These are phyloP conservation scores for Xyrauchen texanus DNA, from an alignment of 2,113 vertebrate genomes.

Conservation along the genomic window DNA sequence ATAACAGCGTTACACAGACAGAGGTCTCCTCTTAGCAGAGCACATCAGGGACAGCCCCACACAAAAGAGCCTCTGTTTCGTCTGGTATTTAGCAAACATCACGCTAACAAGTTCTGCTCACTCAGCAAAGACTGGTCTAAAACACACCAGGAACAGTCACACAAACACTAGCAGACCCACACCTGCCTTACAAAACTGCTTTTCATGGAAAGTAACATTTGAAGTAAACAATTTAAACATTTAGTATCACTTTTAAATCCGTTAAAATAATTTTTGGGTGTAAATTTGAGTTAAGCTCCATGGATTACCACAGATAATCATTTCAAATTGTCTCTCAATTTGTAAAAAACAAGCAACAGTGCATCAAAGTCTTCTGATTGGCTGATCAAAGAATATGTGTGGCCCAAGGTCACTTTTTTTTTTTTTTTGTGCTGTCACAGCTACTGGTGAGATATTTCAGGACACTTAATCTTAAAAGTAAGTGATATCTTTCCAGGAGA, in stretches of 20 bases:
- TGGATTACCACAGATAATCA: too few species aligned
- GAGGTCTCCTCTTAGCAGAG: slow-evolving; percentile 55
- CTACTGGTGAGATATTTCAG: too few species aligned
- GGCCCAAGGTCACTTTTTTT: too few species aligned
- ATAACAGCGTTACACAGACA: slow-evolving; percentile 39
- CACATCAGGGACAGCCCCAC: slow-evolving; percentile 19
- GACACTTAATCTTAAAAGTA: too few species aligned
- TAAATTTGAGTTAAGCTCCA: too few species aligned
- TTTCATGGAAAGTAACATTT: neutral
- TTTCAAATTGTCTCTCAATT: too few species aligned
- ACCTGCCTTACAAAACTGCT: slow-evolving; percentile 12
- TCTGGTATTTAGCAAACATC: slow-evolving; percentile 64
- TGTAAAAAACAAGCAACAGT: too few species aligned
- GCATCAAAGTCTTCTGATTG: too few species aligned
- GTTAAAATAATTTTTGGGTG: neutral
- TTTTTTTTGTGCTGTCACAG: too few species aligned
- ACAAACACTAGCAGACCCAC: slow-evolving; percentile 29
- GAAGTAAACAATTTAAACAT: neutral
- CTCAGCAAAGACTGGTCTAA: slow-evolving; percentile 45
- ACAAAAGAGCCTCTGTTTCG: slow-evolving; percentile 76
- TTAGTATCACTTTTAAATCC: neutral
- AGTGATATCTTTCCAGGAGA: too few species aligned
- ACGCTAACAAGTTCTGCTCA: slow-evolving; percentile 48
- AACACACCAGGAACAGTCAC: slow-evolving; percentile 16
- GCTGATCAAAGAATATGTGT: too few species aligned